A percentile compares a stretch with the other conserved stretches of the same genome.
phyloP scores from a whole-genome alignment of 2,797 vertebrate genomes.

The Mus caroli region DNA sequence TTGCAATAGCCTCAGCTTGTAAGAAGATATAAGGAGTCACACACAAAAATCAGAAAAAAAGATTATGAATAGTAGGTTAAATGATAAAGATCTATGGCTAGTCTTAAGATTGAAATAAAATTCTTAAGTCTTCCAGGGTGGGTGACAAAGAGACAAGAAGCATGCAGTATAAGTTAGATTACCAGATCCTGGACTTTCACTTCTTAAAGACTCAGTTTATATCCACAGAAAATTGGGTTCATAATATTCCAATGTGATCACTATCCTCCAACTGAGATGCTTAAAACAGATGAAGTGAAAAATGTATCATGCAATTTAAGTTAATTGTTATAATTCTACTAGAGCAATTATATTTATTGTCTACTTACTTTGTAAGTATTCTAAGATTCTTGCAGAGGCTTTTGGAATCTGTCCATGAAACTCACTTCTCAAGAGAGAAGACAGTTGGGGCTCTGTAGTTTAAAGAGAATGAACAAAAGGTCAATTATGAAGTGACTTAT shows the following conservation, averaged over 20 bases:
- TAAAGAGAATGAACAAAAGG: background rate
- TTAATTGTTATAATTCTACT: conserved; percentile 22
- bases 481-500: background rate
- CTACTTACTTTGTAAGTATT: background rate
- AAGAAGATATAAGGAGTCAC: background rate
- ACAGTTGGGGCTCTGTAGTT: background rate
- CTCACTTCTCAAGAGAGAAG: conserved; percentile 49
- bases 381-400: background rate
- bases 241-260: background rate
- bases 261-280: background rate
- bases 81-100: background rate
- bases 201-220: background rate
- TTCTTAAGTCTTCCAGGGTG: background rate
- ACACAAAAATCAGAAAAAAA: background rate
- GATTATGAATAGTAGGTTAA: background rate
- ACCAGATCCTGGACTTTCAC: background rate
- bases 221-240: background rate
- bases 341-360: background rate
- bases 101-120: background rate
- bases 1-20: background rate
- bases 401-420: conserved; percentile 26
- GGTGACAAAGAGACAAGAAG: background rate
- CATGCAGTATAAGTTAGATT: background rate
- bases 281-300: background rate
- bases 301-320: background rate